Base-by-base conservation (phyloP, 2,888 invertebrate genomes). In the Seira sanloemensis region DNA sequence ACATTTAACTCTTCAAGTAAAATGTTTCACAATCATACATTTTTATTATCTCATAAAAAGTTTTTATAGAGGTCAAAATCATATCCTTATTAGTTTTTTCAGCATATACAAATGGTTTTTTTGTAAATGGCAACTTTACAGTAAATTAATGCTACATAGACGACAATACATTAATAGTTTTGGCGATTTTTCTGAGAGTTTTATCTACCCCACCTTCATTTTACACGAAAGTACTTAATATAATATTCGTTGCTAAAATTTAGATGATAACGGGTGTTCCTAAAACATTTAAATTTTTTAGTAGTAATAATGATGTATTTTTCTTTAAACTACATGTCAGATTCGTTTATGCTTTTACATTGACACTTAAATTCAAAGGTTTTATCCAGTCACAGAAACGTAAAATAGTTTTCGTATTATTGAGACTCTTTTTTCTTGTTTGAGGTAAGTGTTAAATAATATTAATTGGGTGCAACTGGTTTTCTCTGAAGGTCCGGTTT, bases 81-180 rank as follows among this genome's bases (percentile, higher is more conserved):
- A 78, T 58, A 65, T 72, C 71, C 67, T 54, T 68, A 69, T 78
- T 78, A 71, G 74, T 74, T n/a, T n/a, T n/a, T n/a, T n/a, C 74
- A 71, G 65, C 78, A 72, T 67, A 67, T 80, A 80, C 79, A 80
- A 80, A 80, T 80, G 67, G 69, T 77, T 72, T 21, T 78, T 71
- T 72, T 79, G 79, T 74, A 80, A 80, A 80, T 80, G 79, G 79
- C 79, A 73, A 80, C 68, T 66, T 75, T 73, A 79, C 79, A 79
- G 72, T 24, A 72, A 65, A 24, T n/a, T 62, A 62, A 71, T 71
- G 19, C 19, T 74, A 74, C 25, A 27, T 50, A 65, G 74, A 74
- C 74, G 74, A 72, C 78, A 78, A 58, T 58, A 58, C 58, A 58
- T 58, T n/a, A 71, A 58, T 72, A 67, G 54, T 80, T 80, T 80